Evolutionary conservation across 2,888 invertebrate species (phyloP), one percentile per base, ranked within the genome.

Genomic region (Sinodicranocentrus sp.): DNA sequence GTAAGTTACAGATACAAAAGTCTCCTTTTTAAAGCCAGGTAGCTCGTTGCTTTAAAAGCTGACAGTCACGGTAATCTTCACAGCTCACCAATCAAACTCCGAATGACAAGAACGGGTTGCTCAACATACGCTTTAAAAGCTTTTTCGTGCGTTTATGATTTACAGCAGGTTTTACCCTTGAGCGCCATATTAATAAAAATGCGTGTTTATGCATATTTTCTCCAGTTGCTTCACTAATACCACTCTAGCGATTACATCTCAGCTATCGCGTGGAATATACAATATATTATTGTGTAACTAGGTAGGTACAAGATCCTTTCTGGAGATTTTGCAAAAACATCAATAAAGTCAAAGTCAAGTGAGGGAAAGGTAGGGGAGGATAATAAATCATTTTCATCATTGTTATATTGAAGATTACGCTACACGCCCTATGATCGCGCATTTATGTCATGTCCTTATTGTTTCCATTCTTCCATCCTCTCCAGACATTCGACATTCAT

Each of bases 1-100:
- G n/a, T n/a, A n/a, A n/a, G n/a, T 6, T 19, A 3, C 25, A 59
- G 39, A 8, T 6, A 59, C 13, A 59, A 59, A 59, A 59, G 19
- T 19, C 21, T 59, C n/a, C n/a, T n/a, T n/a, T n/a, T n/a, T n/a
- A n/a, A n/a, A n/a, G n/a, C n/a, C 21, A 63, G 63, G 73, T 61
- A 73, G 73, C 63, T 72, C 19, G 6, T 1, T 59, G 19, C 17
- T 13, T 13, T 17, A 70, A 52, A 39, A 21, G 23, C 21, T 23
- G 44, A 63, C n/a, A 67, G 65, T 76, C 76, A 76, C 76, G 67
- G 63, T 25, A 65, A 68, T 77, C 68, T 77, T 77, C 77, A 77
- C 77, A 28, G 77, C 48, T 77, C 68, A 67, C 59, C 52, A 68
- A 77, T 77, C 68, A 77, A 77, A 59, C 39, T 21, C 17, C 23